Evolutionary conservation across 2,113 vertebrate genomes (phyloP).

Genomic region (Lamprologus sp.): DNA sequence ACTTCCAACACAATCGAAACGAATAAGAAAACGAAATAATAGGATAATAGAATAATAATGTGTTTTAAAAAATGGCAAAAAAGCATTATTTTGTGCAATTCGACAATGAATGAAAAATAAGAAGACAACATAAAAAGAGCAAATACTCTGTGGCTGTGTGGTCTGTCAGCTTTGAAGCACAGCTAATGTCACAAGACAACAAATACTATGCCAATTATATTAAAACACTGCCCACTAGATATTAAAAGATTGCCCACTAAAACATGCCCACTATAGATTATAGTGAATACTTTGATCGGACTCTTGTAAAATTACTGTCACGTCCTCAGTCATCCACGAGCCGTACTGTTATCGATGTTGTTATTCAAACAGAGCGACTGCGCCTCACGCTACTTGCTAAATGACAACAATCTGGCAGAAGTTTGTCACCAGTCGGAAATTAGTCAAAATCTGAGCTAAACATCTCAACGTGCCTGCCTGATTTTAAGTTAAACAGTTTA

Average conservation of each 20-base stretch:
- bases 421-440: neutral
- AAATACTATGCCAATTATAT: neutral
- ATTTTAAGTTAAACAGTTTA: slow-evolving; percentile 12
- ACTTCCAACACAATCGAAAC: neutral
- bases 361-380: neutral
- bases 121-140: neutral
- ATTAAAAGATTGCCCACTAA: neutral
- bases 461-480: neutral
- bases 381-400: neutral
- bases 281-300: neutral
- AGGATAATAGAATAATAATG: neutral
- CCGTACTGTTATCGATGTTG: neutral
- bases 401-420: neutral
- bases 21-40: neutral
- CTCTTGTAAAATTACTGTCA: neutral
- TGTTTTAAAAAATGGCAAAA: neutral
- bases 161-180: neutral
- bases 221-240: neutral
- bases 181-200: neutral
- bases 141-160: neutral
- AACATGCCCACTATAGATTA: neutral
- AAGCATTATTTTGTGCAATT: neutral
- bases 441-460: neutral
- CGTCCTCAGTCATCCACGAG: neutral
- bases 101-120: neutral